These are phyloP conservation scores for Periophthalmus modestus DNA, from an alignment of 2,113 vertebrate genomes.

Conservation along the genomic window DNA sequence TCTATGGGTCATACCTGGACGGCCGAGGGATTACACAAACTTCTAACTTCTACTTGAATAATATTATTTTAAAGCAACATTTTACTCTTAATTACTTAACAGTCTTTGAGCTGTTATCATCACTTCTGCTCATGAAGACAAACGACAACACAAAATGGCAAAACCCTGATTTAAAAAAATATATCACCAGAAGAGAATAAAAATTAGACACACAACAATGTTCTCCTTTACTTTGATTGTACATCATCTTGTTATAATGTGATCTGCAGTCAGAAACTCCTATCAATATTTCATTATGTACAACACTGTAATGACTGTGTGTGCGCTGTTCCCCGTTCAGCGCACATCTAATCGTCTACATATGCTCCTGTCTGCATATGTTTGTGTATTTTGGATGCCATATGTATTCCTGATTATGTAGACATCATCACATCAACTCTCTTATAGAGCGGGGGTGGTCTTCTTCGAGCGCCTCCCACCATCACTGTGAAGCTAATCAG, in stretches of 20 bases:
- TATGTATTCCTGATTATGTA: slow-evolving; percentile 44
- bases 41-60: too few relatives aligned
- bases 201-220: neutral
- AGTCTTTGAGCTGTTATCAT: too few relatives aligned
- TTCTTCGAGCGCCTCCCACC: slow-evolving; percentile 34
- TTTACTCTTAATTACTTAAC: too few relatives aligned
- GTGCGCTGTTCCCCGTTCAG: slow-evolving; percentile 30
- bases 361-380: slow-evolving; percentile 12
- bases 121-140: too few relatives aligned
- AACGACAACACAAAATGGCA: too few relatives aligned
- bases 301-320: slow-evolving; percentile 12
- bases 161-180: too few relatives aligned
- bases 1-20: too few relatives aligned
- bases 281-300: slow-evolving; percentile 30
- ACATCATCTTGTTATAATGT: neutral
- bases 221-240: neutral
- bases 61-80: too few relatives aligned
- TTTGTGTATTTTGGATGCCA: slow-evolving; percentile 41
- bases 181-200: neutral
- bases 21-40: too few relatives aligned
- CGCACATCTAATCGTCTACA: slow-evolving; percentile 36
- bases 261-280: neutral
- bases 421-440: slow-evolving; percentile 32
- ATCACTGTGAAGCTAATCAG: slow-evolving; percentile 40
- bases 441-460: slow-evolving; percentile 63